A percentile compares a stretch with the other conserved stretches of the same genome.
Conservation (phyloP, 1,140 invertebrate species). For the Dinoponera quadriceps region DNA sequence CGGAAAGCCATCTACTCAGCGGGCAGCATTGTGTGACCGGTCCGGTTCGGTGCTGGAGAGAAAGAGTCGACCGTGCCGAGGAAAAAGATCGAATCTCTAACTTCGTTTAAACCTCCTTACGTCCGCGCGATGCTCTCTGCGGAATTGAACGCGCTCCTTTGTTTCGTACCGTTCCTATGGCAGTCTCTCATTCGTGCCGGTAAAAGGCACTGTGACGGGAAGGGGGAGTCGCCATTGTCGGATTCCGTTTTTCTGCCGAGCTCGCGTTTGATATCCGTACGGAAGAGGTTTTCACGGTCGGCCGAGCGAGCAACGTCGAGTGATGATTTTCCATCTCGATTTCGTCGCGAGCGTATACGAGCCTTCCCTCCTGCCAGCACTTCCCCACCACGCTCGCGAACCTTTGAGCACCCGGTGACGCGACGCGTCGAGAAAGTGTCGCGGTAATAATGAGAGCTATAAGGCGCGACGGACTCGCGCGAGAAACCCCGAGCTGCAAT, state of each 20-base stretch:
- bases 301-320: neutral
- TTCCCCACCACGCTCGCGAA: neutral
- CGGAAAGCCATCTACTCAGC: slow-evolving; percentile 28
- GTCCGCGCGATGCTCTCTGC: slow-evolving; percentile 16
- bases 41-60: slow-evolving; percentile 13
- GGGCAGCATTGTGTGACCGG: slow-evolving; percentile 54
- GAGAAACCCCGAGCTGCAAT: slow-evolving; percentile 10
- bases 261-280: slow-evolving; percentile 57
- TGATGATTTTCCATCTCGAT: slow-evolving; percentile 36
- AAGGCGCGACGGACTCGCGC: slow-evolving; percentile 25
- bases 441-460: slow-evolving; percentile 30
- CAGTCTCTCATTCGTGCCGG: neutral
- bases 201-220: slow-evolving; percentile 27
- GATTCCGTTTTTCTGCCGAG: slow-evolving; percentile 40
- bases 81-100: slow-evolving; percentile 52
- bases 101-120: slow-evolving; percentile 55
- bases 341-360: neutral
- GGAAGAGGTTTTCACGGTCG: slow-evolving; percentile 45
- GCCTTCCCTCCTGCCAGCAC: neutral
- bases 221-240: slow-evolving; percentile 55
- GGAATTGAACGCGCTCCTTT: slow-evolving; percentile 45
- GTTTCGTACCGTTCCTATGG: slow-evolving; percentile 9
- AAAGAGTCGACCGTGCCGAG: neutral
- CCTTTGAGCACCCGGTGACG: slow-evolving; percentile 2
- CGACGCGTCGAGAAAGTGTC: slow-evolving; percentile 10